Conservation (phyloP, 1,140 invertebrate species). For the Centruroides sculpturatus region DNA sequence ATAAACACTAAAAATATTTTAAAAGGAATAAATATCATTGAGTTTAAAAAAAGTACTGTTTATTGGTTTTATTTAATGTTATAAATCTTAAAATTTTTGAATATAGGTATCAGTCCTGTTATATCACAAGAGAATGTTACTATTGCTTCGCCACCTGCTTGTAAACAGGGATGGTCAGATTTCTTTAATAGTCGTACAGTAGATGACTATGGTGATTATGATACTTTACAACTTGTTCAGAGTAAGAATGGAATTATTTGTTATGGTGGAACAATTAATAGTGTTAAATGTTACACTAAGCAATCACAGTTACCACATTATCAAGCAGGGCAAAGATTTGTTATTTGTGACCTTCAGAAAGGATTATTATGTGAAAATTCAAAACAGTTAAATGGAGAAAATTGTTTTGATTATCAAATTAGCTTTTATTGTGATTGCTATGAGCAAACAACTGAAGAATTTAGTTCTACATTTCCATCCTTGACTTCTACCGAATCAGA, state of each 20-base stretch:
- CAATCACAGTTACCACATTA: not conserved
- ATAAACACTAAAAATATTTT: too few relatives aligned
- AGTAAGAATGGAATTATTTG: constrained; percentile 18
- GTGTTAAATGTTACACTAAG: constrained; percentile 16
- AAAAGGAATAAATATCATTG: too few relatives aligned
- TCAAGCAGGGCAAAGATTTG: constrained; percentile 17
- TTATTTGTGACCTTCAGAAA: constrained; percentile 24
- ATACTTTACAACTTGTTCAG: not conserved
- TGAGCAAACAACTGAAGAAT: not conserved
- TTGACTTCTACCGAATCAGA: too few relatives aligned
- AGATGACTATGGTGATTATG: not conserved
- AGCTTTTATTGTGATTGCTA: constrained; percentile 27
- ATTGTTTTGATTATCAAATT: constrained; percentile 28
- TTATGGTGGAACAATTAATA: constrained; percentile 21
- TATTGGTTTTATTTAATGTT: too few relatives aligned
- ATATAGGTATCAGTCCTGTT: too few relatives aligned
- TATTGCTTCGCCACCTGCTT: too few relatives aligned
- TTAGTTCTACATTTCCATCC: not conserved
- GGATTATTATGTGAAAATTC: constrained; percentile 22
- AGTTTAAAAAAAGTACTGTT: too few relatives aligned
- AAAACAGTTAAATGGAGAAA: constrained; percentile 16
- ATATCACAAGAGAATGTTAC: too few relatives aligned
- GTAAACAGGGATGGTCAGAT: too few relatives aligned
- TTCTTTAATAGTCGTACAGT: not conserved
- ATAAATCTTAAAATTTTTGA: too few relatives aligned